phyloP scores from a whole-genome alignment of 2,888 invertebrate species.

The Colletes collaris region DNA sequence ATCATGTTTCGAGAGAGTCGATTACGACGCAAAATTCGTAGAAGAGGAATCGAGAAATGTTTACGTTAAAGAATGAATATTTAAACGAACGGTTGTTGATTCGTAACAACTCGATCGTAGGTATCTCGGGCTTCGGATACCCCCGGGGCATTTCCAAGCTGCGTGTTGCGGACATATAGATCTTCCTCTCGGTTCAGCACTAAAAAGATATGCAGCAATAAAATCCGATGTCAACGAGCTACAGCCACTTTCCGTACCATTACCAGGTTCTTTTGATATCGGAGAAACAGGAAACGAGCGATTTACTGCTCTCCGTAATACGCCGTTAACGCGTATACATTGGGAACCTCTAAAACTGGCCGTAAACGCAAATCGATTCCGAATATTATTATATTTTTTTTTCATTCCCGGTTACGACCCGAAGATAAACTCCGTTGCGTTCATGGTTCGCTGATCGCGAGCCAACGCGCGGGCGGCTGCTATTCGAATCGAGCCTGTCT shows the following conservation, averaged over 20 bases:
- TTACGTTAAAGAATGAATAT: too few species aligned
- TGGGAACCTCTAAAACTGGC: slow-evolving; percentile 29
- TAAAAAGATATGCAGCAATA: slow-evolving; percentile 53
- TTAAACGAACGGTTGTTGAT: too few species aligned
- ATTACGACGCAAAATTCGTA: too few species aligned
- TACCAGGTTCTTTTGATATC: slow-evolving; percentile 44
- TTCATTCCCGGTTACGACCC: slow-evolving; percentile 33
- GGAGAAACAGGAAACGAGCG: slow-evolving; percentile 41
- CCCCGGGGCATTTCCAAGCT: slow-evolving; percentile 22
- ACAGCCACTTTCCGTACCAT: slow-evolving; percentile 45
- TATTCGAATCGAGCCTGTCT: slow-evolving; percentile 9
- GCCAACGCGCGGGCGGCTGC: neutral
- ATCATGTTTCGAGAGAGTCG: too few species aligned
- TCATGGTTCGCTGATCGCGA: neutral
- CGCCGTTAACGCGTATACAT: slow-evolving; percentile 35
- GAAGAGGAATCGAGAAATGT: too few species aligned
- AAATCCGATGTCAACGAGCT: slow-evolving; percentile 46
- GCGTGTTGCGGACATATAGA: slow-evolving; percentile 39
- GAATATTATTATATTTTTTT: slow-evolving; percentile 19
- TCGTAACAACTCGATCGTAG: slow-evolving; percentile 8
- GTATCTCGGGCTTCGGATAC: slow-evolving; percentile 18
- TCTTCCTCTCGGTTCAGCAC: slow-evolving; percentile 30
- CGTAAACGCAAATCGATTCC: slow-evolving; percentile 44
- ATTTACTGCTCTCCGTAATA: slow-evolving; percentile 34
- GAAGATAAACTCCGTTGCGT: neutral